phyloP scores from a whole-genome alignment of 2,888 invertebrate genomes.

The Caenorhabditis japonica region DNA sequence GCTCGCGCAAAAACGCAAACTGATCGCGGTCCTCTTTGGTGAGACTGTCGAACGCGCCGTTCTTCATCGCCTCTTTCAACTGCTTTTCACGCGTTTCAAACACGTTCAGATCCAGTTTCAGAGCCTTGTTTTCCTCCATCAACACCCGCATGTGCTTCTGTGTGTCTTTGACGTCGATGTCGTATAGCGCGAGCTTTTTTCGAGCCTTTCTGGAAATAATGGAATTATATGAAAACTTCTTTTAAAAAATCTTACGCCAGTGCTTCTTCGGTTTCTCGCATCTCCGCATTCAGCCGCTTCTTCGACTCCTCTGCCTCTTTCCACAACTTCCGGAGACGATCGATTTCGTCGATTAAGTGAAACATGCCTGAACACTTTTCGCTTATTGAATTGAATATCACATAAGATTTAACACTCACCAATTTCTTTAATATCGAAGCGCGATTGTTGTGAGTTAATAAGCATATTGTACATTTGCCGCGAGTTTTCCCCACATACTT shows the following conservation, averaged over 20 bases:
- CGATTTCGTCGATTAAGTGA: conserved; percentile 49
- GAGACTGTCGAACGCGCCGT: conserved; percentile 50
- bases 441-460: conserved; percentile 38
- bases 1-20: conserved; percentile 48
- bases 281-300: conserved; percentile 22
- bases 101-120: conserved; percentile 60
- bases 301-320: conserved; percentile 47
- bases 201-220: conserved; percentile 45
- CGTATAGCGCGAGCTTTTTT: conserved; percentile 37
- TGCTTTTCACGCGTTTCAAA: conserved; percentile 57
- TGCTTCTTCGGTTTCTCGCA: conserved; percentile 27
- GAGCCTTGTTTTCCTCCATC: conserved; percentile 57
- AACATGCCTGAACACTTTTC: conserved; percentile 31
- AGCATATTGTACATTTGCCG: conserved; percentile 42
- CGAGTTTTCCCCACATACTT: conserved; percentile 42
- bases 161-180: conserved; percentile 62
- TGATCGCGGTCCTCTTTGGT: conserved; percentile 53
- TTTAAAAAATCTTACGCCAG: conserved; percentile 21
- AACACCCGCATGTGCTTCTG: conserved; percentile 55
- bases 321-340: conserved; percentile 51
- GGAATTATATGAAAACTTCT: neutral
- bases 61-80: conserved; percentile 58
- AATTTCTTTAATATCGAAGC: conserved; percentile 39
- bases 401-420: conserved; percentile 10
- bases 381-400: neutral